These are phyloP conservation scores for Anseranas semipalmata DNA, from an alignment of 2,113 vertebrate genomes.

Conservation along the genomic window DNA sequence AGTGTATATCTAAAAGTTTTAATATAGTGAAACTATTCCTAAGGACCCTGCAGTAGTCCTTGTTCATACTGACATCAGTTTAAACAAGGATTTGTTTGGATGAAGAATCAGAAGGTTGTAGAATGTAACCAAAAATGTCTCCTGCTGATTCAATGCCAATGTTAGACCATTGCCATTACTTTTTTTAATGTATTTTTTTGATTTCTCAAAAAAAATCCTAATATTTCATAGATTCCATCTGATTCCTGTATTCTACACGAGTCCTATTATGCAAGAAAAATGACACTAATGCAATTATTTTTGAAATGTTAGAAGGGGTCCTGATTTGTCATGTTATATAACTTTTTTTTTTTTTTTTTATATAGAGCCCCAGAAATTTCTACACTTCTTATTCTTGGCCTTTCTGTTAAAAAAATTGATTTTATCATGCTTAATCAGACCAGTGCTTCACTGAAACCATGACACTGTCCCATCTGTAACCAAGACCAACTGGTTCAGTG, in stretches of 20 bases:
- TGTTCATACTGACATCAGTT: background rate
- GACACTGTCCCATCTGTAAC: background rate
- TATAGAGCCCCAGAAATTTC: background rate
- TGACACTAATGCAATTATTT: background rate
- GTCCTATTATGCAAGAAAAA: background rate
- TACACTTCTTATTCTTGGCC: background rate
- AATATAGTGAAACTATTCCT: background rate
- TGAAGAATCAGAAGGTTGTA: background rate
- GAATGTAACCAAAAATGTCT: background rate
- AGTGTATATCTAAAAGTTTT: background rate
- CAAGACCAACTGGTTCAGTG: background rate
- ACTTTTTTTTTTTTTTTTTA: background rate
- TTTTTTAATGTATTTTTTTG: background rate
- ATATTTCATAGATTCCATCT: background rate
- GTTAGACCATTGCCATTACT: background rate
- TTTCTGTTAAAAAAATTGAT: background rate
- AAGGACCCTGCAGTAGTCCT: background rate
- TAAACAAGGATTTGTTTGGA: background rate
- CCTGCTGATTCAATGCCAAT: background rate
- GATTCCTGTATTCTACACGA: background rate
- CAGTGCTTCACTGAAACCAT: background rate
- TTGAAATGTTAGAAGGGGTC: background rate
- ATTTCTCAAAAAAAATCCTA: background rate
- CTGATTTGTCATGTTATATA: background rate
- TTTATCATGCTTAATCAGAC: background rate